Conservation (phyloP, 2,888 invertebrate genomes). For the Xylota segnis region DNA sequence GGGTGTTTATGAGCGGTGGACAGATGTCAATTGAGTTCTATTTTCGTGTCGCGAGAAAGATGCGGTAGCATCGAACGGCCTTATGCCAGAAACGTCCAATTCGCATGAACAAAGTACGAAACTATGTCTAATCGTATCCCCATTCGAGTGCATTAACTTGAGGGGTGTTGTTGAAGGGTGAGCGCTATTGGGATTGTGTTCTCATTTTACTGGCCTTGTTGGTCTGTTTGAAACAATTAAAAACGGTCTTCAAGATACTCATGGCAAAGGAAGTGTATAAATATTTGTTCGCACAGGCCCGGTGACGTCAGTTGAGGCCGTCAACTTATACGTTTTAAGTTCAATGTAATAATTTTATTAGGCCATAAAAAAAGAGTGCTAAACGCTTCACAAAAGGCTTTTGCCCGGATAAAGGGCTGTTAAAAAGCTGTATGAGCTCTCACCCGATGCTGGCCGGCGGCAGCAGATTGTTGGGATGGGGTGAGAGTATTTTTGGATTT, state of each 20-base stretch:
- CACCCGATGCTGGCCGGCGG: background rate
- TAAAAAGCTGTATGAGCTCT: slow-evolving; percentile 25
- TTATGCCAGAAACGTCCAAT: slow-evolving; percentile 58
- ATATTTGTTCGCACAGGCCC: background rate
- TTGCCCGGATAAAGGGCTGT: slow-evolving; percentile 39
- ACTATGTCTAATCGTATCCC: slow-evolving; percentile 14
- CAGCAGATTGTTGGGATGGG: background rate
- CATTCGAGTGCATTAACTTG: slow-evolving; percentile 20
- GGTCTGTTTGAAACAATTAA: background rate
- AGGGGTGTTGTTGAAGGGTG: slow-evolving; percentile 37
- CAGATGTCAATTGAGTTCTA: slow-evolving; percentile 58
- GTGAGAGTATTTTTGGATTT: slow-evolving; percentile 16
- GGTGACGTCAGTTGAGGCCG: slow-evolving; percentile 5
- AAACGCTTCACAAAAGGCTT: slow-evolving; percentile 34
- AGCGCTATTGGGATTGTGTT: slow-evolving; percentile 33
- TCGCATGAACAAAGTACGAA: background rate
- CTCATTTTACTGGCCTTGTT: slow-evolving; percentile 9
- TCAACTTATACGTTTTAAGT: slow-evolving; percentile 55
- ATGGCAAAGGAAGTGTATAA: background rate
- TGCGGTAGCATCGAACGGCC: slow-evolving; percentile 64
- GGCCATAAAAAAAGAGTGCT: slow-evolving; percentile 30
- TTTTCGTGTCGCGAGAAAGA: slow-evolving; percentile 28
- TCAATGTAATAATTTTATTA: slow-evolving; percentile 65
- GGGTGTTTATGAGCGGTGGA: slow-evolving; percentile 47
- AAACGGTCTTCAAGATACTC: background rate